phyloP scores from a whole-genome alignment of 2,113 vertebrate species.

The Propithecus coquereli region DNA sequence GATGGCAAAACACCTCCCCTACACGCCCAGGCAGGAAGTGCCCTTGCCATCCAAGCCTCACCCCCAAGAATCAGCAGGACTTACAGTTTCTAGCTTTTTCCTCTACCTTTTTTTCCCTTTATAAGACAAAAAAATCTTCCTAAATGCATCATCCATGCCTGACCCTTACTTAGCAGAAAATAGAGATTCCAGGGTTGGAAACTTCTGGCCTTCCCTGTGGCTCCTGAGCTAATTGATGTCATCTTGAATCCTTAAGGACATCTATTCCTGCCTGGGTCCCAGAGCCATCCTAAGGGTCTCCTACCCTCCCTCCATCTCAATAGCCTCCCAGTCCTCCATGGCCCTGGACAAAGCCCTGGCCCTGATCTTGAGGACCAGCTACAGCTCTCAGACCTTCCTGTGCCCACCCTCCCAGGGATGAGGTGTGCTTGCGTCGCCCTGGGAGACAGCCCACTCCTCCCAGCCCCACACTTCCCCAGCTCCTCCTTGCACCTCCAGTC shows the following conservation, averaged over 20 bases:
- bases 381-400: not conserved
- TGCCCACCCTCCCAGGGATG: not conserved
- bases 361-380: not conserved
- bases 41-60: not conserved
- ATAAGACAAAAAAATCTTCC: not conserved
- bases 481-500: not conserved
- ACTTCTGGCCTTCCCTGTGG: not conserved
- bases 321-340: not conserved
- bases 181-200: not conserved
- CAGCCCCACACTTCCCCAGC: not conserved
- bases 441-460: not conserved
- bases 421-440: not conserved
- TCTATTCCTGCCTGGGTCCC: not conserved
- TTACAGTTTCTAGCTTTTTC: not conserved
- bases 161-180: conserved; percentile 2
- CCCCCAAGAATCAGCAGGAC: not conserved
- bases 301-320: not conserved
- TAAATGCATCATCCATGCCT: not conserved
- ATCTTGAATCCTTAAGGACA: not conserved
- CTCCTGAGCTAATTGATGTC: not conserved
- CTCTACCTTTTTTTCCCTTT: not conserved
- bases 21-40: not conserved
- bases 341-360: not conserved
- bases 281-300: not conserved
- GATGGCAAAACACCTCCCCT: not conserved